These are phyloP conservation scores for Tetrapedia diversipes DNA, from an alignment of 2,888 invertebrate species.

Conservation along the genomic window DNA sequence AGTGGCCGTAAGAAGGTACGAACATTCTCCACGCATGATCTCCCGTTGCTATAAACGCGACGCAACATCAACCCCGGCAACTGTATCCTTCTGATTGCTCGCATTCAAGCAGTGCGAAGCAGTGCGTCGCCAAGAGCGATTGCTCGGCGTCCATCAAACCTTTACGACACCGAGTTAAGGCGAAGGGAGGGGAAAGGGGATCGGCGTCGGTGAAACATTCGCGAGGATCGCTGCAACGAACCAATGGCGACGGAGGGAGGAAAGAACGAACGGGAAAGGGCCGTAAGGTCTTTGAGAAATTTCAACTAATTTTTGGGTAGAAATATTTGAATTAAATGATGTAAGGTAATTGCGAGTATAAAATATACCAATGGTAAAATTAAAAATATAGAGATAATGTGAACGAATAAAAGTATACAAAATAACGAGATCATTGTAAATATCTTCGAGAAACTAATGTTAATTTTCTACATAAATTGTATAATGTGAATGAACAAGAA, in stretches of 20 bases:
- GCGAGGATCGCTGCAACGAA: neutral
- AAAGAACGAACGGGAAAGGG: neutral
- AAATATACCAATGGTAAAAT: too few relatives aligned
- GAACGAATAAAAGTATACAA: too few relatives aligned
- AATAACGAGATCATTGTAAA: too few relatives aligned
- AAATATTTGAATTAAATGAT: too few relatives aligned
- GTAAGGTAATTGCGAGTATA: too few relatives aligned
- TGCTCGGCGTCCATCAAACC: slow-evolving; percentile 15
- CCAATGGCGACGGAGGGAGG: neutral
- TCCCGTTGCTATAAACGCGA: slow-evolving; percentile 54
- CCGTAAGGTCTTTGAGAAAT: neutral
- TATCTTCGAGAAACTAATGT: too few relatives aligned
- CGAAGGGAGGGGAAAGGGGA: neutral
- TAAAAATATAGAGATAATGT: too few relatives aligned
- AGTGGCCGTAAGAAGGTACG: slow-evolving; percentile 51
- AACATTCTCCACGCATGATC: slow-evolving; percentile 59
- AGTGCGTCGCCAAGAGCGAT: slow-evolving; percentile 4
- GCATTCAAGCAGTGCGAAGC: slow-evolving; percentile 5
- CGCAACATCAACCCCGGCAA: neutral
- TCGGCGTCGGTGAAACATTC: neutral
- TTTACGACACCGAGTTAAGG: slow-evolving; percentile 2
- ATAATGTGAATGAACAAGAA: too few relatives aligned
- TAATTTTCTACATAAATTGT: too few relatives aligned
- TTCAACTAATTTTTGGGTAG: neutral
- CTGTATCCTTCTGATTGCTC: slow-evolving; percentile 22